These are phyloP conservation scores for Antheraea pernyi DNA, from an alignment of 1,140 invertebrate species.

Conservation along the genomic window DNA sequence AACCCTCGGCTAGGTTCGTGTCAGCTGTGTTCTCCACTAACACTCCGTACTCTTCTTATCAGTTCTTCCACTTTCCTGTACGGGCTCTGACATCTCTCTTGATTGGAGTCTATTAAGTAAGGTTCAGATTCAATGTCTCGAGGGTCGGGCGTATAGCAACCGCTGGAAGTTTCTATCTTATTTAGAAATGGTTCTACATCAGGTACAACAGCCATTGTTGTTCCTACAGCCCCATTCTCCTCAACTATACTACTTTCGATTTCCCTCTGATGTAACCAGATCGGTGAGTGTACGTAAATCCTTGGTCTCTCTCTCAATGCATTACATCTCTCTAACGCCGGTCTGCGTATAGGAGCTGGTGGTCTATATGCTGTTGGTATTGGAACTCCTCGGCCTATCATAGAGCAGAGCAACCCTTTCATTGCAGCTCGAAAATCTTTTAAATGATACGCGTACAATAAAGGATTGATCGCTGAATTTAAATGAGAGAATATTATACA, in stretches of 20 bases:
- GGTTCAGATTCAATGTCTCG: conserved; percentile 50
- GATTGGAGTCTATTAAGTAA: conserved; percentile 58
- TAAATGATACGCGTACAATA: conserved; percentile 94
- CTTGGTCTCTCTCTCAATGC: conserved; percentile 65
- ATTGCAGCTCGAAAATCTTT: conserved; percentile 90
- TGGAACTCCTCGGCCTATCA: conserved; percentile 75
- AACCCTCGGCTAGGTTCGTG: conserved; percentile 56
- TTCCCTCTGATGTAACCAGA: conserved; percentile 70
- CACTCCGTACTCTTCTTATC: conserved; percentile 61
- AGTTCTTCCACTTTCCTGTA: conserved; percentile 66
- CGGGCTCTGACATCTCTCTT: conserved; percentile 58
- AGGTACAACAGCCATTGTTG: conserved; percentile 30
- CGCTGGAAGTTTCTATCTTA: conserved; percentile 51
- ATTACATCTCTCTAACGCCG: conserved; percentile 66
- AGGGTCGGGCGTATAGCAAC: conserved; percentile 56
- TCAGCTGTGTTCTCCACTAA: conserved; percentile 65
- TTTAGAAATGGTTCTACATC: conserved; percentile 65
- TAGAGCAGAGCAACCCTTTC: conserved; percentile 81
- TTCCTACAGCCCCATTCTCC: conserved; percentile 31
- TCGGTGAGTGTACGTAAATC: conserved; percentile 72
- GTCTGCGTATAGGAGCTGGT: conserved; percentile 57
- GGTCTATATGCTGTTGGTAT: conserved; percentile 64
- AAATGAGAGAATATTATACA: conserved; percentile 93
- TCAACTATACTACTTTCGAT: conserved; percentile 50
- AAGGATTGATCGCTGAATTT: conserved; percentile 93